These are phyloP conservation scores for Psilopogon haemacephalus DNA, from an alignment of 2,113 vertebrate genomes.

Conservation along the genomic window DNA sequence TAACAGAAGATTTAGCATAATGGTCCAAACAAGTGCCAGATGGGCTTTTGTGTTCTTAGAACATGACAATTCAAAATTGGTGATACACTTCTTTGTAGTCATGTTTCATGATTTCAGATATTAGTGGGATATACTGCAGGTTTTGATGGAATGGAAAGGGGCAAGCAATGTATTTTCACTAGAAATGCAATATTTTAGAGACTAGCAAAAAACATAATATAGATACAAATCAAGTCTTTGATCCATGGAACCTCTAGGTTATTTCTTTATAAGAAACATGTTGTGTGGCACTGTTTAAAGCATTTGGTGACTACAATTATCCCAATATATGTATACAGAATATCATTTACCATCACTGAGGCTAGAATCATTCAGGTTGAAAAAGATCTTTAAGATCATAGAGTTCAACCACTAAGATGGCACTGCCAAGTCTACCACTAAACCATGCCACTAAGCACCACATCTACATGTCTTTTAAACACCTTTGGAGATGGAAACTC, in stretches of 20 bases:
- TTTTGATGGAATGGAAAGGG: background rate
- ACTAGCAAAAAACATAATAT: background rate
- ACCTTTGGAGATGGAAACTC: too few species aligned
- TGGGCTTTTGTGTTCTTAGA: background rate
- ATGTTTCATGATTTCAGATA: background rate
- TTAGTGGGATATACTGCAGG: background rate
- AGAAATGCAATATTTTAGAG: background rate
- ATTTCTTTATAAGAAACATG: background rate
- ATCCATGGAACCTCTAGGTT: background rate
- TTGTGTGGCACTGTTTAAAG: background rate
- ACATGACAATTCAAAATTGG: background rate
- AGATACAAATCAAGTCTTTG: background rate
- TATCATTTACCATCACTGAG: background rate
- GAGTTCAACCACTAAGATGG: background rate
- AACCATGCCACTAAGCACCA: background rate
- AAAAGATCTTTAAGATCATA: background rate
- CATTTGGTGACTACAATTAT: background rate
- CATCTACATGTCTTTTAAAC: too few species aligned
- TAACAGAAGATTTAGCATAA: slow-evolving; percentile 27
- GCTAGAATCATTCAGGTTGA: background rate
- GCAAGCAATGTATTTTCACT: background rate
- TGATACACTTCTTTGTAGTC: background rate
- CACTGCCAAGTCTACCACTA: background rate
- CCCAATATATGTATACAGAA: background rate
- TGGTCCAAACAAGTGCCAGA: background rate